Conservation (phyloP, 2,113 vertebrate genomes). For the Scopus umbretta region DNA sequence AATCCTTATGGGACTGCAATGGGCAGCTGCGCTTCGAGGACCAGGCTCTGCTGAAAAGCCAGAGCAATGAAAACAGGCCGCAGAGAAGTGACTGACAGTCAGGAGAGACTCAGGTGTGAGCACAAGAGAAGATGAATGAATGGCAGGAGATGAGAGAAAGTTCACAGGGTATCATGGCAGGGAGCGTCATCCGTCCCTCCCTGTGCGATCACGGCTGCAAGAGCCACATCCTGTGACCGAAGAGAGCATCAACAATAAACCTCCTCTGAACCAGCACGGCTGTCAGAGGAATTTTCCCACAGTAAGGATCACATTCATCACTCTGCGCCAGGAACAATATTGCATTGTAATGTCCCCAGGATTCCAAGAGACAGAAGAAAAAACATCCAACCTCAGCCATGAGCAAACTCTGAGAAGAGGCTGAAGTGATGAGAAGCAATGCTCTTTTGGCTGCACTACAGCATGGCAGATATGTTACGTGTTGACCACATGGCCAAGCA, state of each 20-base stretch:
- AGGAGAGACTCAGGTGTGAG: not conserved
- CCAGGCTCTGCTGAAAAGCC: not conserved
- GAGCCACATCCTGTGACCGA: not conserved
- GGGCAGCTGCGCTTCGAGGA: not conserved
- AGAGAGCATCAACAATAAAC: not conserved
- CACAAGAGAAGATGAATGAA: not conserved
- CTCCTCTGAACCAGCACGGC: not conserved
- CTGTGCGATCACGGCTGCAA: not conserved
- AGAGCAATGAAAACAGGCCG: not conserved
- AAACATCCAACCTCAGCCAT: not conserved
- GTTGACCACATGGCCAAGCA: not conserved
- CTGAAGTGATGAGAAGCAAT: not conserved
- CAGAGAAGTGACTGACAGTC: not conserved
- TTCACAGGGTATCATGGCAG: not conserved
- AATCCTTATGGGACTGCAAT: not conserved
- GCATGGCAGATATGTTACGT: rapidly evolving
- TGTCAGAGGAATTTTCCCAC: conserved; percentile 27
- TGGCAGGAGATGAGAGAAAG: not conserved
- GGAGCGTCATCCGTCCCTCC: not conserved
- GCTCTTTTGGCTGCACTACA: not conserved
- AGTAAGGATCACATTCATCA: not conserved
- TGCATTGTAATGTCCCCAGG: not conserved
- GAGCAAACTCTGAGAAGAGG: not conserved
- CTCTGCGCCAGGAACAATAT: not conserved
- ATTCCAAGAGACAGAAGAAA: not conserved